Evolutionary conservation across 2,113 vertebrate species (phyloP), one percentile per base, ranked within the genome.

Genomic region (Oceanodroma tethys): DNA sequence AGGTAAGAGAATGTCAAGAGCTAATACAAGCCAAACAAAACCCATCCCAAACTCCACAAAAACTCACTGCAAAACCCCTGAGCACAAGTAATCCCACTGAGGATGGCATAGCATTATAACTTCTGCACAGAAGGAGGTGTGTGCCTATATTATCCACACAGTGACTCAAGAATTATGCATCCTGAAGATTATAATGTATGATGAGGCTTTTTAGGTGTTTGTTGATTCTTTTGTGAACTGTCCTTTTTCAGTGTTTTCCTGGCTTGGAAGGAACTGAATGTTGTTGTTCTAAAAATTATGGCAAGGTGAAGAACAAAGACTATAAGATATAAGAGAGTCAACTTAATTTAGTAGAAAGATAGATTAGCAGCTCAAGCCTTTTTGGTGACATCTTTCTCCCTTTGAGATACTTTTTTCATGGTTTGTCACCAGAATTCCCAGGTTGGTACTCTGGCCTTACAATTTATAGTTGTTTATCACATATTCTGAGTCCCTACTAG

Each of bases 1-100:
- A 99, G 99, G 99, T 99, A 93, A 97, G 98, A 86, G 73, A 75
- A 55, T 82, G 73, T 88, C 59, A 83, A 90, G 34, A 74, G 43
- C 90, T 79, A 43, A 80, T 50, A 34, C 21, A 60, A 58, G 53
- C 53, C 74, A 90, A 90, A 80, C 45, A 92, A 88, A 90, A 52
- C 25, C 52, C 32, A 70, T 88, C 34, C 58, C 52, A 80, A 56
- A 85, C 60, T 60, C 26, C 23, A 50, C 65, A 85, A 68, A 89
- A 75, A 56, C 45, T 45, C 19, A 15, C 45, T 53, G 76, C 73
- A 84, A 75, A 89, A 78, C 43, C 56, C 60, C n/a, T 58, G 74
- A 68, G 48, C 58, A 59, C 60, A 68, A 60, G 56, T 59, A 62
- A 83, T 88, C 50, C 29, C 14, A 7, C 6, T 38, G 65, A 68